Evolutionary conservation across 2,113 vertebrate species (phyloP).

Genomic region (Atrichornis clamosus): DNA sequence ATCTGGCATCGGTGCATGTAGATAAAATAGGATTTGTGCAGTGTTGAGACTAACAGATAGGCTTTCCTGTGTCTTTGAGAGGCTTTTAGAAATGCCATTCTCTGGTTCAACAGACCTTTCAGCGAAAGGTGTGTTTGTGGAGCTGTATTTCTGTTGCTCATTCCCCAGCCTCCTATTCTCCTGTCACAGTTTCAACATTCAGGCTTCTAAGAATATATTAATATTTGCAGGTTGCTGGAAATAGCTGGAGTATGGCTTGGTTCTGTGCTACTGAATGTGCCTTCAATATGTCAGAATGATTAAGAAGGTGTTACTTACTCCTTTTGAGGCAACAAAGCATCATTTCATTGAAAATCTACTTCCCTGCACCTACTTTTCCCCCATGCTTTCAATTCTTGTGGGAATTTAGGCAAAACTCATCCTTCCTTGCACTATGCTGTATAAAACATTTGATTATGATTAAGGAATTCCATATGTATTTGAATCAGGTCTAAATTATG

Average conservation of each 20-base stretch:
- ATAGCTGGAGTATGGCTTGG: background rate
- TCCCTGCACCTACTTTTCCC: background rate
- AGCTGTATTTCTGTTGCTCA: background rate
- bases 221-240: background rate
- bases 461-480: background rate
- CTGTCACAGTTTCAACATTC: background rate
- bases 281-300: background rate
- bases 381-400: accelerated
- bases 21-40: background rate
- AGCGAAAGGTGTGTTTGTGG: background rate
- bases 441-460: background rate
- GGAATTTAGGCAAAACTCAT: background rate
- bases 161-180: background rate
- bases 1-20: background rate
- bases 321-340: background rate
- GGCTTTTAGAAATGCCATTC: background rate
- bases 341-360: background rate
- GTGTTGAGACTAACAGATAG: background rate
- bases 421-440: background rate
- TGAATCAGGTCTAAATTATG: background rate
- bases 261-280: background rate
- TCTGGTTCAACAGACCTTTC: background rate
- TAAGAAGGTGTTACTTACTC: background rate
- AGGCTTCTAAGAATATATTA: background rate
- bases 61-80: background rate